phyloP scores from a whole-genome alignment of 2,888 invertebrate species.

The Tetragonisca angustula region DNA sequence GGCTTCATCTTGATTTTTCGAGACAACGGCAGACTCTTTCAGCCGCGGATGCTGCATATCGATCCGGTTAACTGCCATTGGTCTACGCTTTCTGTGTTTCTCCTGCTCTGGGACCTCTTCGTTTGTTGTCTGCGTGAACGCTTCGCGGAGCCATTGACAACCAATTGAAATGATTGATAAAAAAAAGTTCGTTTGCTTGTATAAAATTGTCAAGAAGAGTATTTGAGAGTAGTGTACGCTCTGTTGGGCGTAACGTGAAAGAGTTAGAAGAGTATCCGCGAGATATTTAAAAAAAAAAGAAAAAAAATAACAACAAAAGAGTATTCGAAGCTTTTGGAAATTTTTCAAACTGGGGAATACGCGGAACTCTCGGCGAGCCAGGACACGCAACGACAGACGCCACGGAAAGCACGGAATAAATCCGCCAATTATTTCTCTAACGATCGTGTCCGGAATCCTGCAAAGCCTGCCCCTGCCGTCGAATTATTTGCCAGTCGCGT shows the following conservation, averaged over 20 bases:
- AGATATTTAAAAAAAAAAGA: no score
- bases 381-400: not conserved
- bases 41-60: not conserved
- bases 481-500: slow-evolving; percentile 9
- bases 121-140: not conserved
- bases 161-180: not conserved
- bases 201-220: no score
- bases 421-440: not conserved
- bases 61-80: not conserved
- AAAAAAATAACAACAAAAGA: no score
- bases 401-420: not conserved
- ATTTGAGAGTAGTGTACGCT: no score
- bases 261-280: no score
- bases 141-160: not conserved
- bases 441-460: not conserved
- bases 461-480: not conserved
- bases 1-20: slow-evolving; percentile 25
- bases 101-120: not conserved
- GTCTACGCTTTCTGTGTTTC: not conserved
- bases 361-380: not conserved
- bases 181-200: no score
- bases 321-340: no score
- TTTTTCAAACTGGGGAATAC: no score
- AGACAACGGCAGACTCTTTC: not conserved
- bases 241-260: no score